Conservation (phyloP, 2,888 invertebrate genomes). For the Tipula lateralis region DNA sequence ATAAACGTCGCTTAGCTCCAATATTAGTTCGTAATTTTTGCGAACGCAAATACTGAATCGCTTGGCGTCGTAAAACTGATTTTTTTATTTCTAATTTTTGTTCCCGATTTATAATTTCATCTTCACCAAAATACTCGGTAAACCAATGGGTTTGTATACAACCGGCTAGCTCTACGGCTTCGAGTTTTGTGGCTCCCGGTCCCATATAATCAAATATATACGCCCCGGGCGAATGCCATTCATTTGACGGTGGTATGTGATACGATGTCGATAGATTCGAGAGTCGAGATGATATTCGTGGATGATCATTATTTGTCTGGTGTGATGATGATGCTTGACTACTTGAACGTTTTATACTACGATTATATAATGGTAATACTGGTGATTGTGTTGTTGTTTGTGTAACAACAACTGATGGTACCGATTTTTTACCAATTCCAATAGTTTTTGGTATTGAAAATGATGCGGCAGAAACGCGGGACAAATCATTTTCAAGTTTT, state of each 20-base stretch:
- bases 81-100: constrained; percentile 46
- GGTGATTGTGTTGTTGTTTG: background rate
- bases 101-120: constrained; percentile 40
- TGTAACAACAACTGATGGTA: background rate
- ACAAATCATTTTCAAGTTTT: constrained; percentile 14
- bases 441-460: constrained; percentile 6
- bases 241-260: constrained; percentile 30
- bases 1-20: constrained; percentile 42
- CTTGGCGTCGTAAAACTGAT: constrained; percentile 43
- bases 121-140: constrained; percentile 31
- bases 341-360: background rate
- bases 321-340: background rate
- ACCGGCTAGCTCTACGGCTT: constrained; percentile 38
- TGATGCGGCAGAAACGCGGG: background rate
- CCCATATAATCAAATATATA: constrained; percentile 49
- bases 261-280: background rate
- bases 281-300: constrained; percentile 52
- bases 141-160: constrained; percentile 45
- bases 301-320: constrained; percentile 44
- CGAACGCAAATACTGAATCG: constrained; percentile 44
- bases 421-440: background rate
- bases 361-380: constrained; percentile 3
- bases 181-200: constrained; percentile 34
- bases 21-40: constrained; percentile 42
- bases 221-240: constrained; percentile 54